Evolutionary conservation across 1,140 invertebrate genomes (phyloP).

Genomic region (Solenopsis invicta): DNA sequence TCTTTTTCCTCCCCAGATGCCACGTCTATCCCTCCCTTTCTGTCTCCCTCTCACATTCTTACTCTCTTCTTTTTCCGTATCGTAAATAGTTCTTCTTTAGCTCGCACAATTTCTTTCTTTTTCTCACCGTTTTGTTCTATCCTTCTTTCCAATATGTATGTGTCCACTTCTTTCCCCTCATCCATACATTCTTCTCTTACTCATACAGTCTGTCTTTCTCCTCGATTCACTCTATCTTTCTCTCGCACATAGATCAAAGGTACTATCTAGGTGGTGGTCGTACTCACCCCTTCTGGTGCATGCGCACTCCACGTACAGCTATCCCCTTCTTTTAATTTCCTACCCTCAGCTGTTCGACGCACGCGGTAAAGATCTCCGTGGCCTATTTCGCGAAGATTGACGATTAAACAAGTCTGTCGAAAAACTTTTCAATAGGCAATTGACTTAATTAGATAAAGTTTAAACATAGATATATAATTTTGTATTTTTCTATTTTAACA

Average conservation of each 20-base stretch:
- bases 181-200: not conserved
- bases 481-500: not conserved
- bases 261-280: slow-evolving; percentile 12
- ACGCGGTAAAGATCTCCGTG: slow-evolving; percentile 41
- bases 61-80: not conserved
- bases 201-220: not conserved
- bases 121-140: not conserved
- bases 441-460: not conserved
- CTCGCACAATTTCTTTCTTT: slow-evolving; percentile 15
- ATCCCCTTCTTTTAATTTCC: not conserved
- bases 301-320: slow-evolving; percentile 31
- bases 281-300: slow-evolving; percentile 25
- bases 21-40: not conserved
- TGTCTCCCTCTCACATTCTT: not conserved
- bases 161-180: not conserved
- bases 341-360: slow-evolving; percentile 35
- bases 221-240: not conserved
- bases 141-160: no score
- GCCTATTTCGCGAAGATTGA: slow-evolving; percentile 46
- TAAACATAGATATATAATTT: not conserved
- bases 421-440: not conserved
- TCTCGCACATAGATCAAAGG: slow-evolving; percentile 34
- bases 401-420: slow-evolving; percentile 9
- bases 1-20: not conserved
- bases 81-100: not conserved